A percentile compares a stretch with the other conserved stretches of the same genome.
Conservation (phyloP, 1,140 invertebrate species). For the Chymomyza costata region DNA sequence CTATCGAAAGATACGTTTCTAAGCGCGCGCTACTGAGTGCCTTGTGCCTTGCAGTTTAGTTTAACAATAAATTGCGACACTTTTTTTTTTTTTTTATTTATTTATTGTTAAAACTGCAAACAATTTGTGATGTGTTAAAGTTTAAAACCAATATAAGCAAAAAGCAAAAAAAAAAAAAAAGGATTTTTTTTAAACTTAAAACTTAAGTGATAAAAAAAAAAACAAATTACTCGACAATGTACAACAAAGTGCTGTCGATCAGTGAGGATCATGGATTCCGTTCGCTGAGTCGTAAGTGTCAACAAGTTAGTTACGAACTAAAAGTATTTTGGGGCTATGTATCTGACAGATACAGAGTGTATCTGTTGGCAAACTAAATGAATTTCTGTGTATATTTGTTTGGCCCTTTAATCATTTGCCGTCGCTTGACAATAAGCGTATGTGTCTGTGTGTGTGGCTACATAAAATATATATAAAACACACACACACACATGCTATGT, state of each 20-base stretch:
- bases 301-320: too few species aligned
- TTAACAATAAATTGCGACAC: too few species aligned
- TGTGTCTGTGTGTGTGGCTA: neutral
- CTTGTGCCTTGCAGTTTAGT: conserved; percentile 31
- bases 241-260: conserved; percentile 74
- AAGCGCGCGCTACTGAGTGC: conserved; percentile 42
- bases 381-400: too few species aligned
- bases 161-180: conserved; percentile 9
- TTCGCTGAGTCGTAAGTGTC: conserved; percentile 74
- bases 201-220: conserved; percentile 28
- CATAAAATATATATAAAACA: too few species aligned
- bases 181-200: conserved; percentile 33
- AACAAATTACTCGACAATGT: conserved; percentile 35
- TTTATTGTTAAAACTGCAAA: too few species aligned
- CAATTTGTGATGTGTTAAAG: conserved; percentile 28
- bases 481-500: too few species aligned
- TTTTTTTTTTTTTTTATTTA: too few species aligned
- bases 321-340: too few species aligned
- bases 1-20: too few species aligned
- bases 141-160: neutral
- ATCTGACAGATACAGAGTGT: too few species aligned
- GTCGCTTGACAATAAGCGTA: conserved; percentile 5
- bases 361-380: too few species aligned
- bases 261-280: conserved; percentile 75
- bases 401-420: conserved; percentile 54